These are phyloP conservation scores for Drosophila merina DNA, from an alignment of 2,888 invertebrate genomes.

Conservation along the genomic window DNA sequence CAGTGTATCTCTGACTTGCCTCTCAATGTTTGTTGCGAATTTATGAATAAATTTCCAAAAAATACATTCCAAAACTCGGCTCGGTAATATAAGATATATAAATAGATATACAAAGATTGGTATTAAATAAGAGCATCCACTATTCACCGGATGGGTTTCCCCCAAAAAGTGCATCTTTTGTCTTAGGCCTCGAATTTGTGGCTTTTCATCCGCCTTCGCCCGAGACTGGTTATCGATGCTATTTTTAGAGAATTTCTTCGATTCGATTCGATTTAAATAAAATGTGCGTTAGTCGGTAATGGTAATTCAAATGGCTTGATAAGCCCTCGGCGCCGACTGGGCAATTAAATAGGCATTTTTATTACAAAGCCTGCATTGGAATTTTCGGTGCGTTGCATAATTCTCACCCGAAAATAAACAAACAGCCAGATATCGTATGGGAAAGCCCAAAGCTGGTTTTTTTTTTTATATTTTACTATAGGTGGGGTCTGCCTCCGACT, in stretches of 20 bases:
- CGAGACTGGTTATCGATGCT: conserved; percentile 41
- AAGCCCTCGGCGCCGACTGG: conserved; percentile 62
- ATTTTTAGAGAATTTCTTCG: conserved; percentile 75
- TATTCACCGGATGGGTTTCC: background rate
- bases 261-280: conserved; percentile 64
- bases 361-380: conserved; percentile 59
- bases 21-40: background rate
- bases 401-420: conserved; percentile 46
- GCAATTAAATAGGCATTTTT: conserved; percentile 72
- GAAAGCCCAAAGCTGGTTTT: conserved; percentile 59
- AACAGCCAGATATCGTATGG: conserved; percentile 20
- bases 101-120: background rate
- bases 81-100: background rate
- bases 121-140: conserved; percentile 17
- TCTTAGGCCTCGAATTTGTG: conserved; percentile 24
- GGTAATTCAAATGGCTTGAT: conserved; percentile 51
- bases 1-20: conserved; percentile 28
- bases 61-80: background rate
- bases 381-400: conserved; percentile 68
- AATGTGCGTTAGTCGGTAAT: conserved; percentile 57
- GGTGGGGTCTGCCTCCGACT: conserved; percentile 14
- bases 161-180: conserved; percentile 14
- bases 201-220: conserved; percentile 31
- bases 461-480: conserved; percentile 23
- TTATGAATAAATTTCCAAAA: background rate